Percentiles rank a stretch among this genome's conserved stretches.
Conservation (phyloP, 2,797 vertebrate genomes). For the Lagocephalus sceleratus region DNA sequence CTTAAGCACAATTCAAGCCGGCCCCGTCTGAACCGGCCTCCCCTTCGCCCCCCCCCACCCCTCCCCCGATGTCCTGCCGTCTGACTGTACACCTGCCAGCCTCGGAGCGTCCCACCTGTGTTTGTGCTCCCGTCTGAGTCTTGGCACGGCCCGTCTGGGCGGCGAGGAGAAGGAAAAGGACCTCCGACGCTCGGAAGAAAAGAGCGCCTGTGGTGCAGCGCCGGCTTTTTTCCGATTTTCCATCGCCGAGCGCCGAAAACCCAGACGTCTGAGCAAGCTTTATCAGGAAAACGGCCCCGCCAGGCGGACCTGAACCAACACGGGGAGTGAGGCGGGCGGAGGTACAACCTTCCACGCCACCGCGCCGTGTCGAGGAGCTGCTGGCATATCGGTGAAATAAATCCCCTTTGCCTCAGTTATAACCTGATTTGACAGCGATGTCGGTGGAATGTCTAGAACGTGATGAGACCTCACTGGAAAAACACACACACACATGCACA, state of each 20-base stretch:
- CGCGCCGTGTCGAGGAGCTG: too few species aligned
- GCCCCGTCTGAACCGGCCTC: slow-evolving; percentile 5
- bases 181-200: slow-evolving; percentile 44
- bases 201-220: slow-evolving; percentile 50
- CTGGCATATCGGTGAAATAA: too few species aligned
- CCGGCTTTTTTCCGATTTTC: slow-evolving; percentile 46
- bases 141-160: slow-evolving; percentile 51
- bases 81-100: slow-evolving; percentile 65
- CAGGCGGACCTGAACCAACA: slow-evolving; percentile 27
- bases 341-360: too few species aligned
- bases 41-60: neutral
- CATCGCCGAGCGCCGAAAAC: slow-evolving; percentile 34
- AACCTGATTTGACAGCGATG: too few species aligned
- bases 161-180: slow-evolving; percentile 56
- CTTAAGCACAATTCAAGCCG: slow-evolving; percentile 35
- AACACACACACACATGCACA: too few species aligned
- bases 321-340: neutral
- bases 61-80: slow-evolving; percentile 23
- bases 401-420: too few species aligned
- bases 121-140: slow-evolving; percentile 70
- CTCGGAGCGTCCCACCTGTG: slow-evolving; percentile 40
- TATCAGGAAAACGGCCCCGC: slow-evolving; percentile 56
- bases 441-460: too few species aligned
- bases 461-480: too few species aligned
- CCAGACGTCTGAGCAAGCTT: slow-evolving; percentile 68